phyloP scores from a whole-genome alignment of 30 jellyfish, hydroid and myxozoan species.

The Phacellophora camtschatica region DNA sequence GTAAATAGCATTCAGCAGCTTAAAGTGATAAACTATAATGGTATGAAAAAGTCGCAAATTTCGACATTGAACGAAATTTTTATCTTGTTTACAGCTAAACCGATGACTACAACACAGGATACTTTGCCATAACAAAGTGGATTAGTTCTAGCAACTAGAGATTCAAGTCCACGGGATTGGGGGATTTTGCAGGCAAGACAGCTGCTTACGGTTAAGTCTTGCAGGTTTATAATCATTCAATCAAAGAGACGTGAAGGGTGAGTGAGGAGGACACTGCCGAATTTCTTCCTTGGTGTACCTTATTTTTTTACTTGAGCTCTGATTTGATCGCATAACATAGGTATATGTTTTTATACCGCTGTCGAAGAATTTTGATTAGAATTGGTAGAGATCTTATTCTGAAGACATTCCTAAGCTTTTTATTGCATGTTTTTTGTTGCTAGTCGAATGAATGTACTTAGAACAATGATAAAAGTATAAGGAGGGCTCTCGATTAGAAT shows the following conservation, averaged over 20 bases:
- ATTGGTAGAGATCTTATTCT: no score
- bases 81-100: constrained; percentile 29
- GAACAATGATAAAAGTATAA: no score
- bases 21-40: background rate
- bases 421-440: no score
- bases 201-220: constrained; percentile 17
- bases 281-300: background rate
- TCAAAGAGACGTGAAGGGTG: background rate
- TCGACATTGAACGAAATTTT: background rate
- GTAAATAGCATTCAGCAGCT: background rate
- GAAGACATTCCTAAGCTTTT: no score
- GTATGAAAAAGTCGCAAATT: background rate
- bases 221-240: constrained; percentile 36
- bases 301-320: no score
- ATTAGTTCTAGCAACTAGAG: constrained; percentile 7
- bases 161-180: constrained; percentile 11
- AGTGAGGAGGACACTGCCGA: background rate
- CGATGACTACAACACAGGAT: constrained; percentile 16
- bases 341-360: no score
- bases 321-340: no score
- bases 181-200: constrained; percentile 56
- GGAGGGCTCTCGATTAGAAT: no score
- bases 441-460: no score
- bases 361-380: no score
- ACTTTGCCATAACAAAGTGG: constrained; percentile 42